phyloP scores from a whole-genome alignment of 2,113 vertebrate genomes.

The Thamnaconus septentrionalis region DNA sequence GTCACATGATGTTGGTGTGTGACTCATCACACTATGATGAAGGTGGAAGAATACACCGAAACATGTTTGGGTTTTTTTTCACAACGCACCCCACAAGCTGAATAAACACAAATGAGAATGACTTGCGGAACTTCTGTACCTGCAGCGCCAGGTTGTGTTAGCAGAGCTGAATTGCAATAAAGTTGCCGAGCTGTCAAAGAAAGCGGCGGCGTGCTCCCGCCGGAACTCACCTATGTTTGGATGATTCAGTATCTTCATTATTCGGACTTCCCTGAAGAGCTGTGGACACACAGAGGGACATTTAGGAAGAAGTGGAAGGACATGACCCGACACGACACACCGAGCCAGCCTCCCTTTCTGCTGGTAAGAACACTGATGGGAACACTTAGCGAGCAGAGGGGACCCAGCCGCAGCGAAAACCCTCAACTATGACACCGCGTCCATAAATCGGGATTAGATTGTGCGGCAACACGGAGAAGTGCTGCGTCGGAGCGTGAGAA shows the following conservation, averaged over 20 bases:
- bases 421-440: no score
- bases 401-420: constrained; percentile 21
- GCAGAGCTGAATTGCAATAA: not conserved
- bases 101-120: no score
- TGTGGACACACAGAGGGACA: constrained; percentile 71
- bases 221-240: constrained; percentile 90
- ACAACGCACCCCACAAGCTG: no score
- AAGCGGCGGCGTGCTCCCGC: not conserved
- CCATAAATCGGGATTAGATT: constrained; percentile 11
- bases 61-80: no score
- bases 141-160: no score
- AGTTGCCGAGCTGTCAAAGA: not conserved
- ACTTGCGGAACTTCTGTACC: no score
- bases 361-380: not conserved
- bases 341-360: constrained; percentile 4
- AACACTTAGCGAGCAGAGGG: not conserved
- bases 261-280: constrained; percentile 97
- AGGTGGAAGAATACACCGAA: no score
- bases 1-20: no score
- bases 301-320: constrained; percentile 1
- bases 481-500: no score
- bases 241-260: constrained; percentile 98
- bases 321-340: not conserved
- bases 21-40: no score
- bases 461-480: constrained; percentile 5